Percentiles rank a stretch among this genome's conserved stretches.
phyloP scores from a whole-genome alignment of 2,888 invertebrate species.

The Blastobasis adustella region DNA sequence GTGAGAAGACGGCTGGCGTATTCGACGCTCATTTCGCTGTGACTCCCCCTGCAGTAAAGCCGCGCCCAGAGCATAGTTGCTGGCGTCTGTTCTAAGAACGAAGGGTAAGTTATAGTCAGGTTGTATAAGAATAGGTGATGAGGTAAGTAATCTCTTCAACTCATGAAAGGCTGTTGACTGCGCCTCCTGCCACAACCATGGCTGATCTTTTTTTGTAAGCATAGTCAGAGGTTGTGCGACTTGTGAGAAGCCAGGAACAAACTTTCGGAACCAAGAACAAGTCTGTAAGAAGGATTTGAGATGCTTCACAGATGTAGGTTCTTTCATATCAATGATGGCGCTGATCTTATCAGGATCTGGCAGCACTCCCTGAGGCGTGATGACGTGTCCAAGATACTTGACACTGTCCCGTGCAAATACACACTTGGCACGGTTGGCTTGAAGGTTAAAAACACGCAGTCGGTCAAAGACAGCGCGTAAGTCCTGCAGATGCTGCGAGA shows the following conservation, averaged over 20 bases:
- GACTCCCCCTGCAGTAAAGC: conserved; percentile 23
- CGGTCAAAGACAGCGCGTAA: conserved; percentile 8
- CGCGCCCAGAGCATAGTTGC: conserved; percentile 25
- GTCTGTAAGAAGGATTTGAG: conserved; percentile 12
- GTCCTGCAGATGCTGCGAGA: conserved; percentile 11
- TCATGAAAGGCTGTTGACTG: conserved; percentile 13
- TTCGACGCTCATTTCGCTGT: conserved; percentile 14
- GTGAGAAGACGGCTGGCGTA: conserved; percentile 21
- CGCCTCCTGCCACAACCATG: conserved; percentile 21
- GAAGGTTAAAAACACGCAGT: conserved; percentile 5
- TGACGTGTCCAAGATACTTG: conserved; percentile 11
- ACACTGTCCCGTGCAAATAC: conserved; percentile 8
- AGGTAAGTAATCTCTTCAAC: conserved; percentile 13
- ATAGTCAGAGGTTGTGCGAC: conserved; percentile 24
- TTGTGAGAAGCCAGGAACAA: conserved; percentile 13
- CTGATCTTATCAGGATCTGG: conserved; percentile 7
- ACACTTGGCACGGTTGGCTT: conserved; percentile 9
- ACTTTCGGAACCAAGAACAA: conserved; percentile 25
- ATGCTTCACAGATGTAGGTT: conserved; percentile 7
- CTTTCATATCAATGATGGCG: conserved; percentile 3
- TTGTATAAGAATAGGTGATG: conserved; percentile 20
- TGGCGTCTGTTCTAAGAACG: conserved; percentile 20
- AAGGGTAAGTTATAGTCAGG: conserved; percentile 18
- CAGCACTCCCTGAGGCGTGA: conserved; percentile 6
- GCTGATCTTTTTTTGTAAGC: conserved; percentile 22